These are phyloP conservation scores for Drosophila subquinaria DNA, from an alignment of 2,888 invertebrate genomes.

Conservation along the genomic window DNA sequence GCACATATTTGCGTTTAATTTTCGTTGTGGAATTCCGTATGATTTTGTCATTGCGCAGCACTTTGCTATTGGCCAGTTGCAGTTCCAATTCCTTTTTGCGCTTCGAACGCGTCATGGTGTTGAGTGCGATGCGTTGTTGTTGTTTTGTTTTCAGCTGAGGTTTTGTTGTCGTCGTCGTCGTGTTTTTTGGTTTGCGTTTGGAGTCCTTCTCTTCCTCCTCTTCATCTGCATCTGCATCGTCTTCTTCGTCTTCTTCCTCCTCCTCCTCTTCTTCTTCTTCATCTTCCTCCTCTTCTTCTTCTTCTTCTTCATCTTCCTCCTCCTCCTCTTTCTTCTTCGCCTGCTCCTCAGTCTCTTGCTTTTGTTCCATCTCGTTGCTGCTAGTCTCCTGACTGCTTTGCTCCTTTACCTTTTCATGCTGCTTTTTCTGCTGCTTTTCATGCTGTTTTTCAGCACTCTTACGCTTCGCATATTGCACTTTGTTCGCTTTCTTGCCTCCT, in stretches of 20 bases:
- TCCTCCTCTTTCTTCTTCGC: slow-evolving; percentile 11
- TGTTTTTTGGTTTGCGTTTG: slow-evolving; percentile 15
- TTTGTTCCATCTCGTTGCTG: slow-evolving; percentile 9
- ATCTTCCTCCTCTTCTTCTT: background rate
- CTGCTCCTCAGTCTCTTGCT: slow-evolving; percentile 16
- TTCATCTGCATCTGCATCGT: slow-evolving; percentile 9
- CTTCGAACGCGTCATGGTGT: slow-evolving; percentile 85
- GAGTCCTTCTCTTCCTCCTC: slow-evolving; percentile 10
- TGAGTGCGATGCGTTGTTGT: slow-evolving; percentile 67
- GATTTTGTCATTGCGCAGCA: slow-evolving; percentile 84
- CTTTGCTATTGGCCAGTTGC: slow-evolving; percentile 84
- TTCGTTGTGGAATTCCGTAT: slow-evolving; percentile 82
- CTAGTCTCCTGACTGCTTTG: slow-evolving; percentile 9
- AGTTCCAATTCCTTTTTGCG: slow-evolving; percentile 83
- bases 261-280: slow-evolving; percentile 11
- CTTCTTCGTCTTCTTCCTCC: slow-evolving; percentile 6
- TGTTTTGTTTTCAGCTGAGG: background rate
- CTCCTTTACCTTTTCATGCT: background rate
- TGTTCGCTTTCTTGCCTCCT: slow-evolving; percentile 19
- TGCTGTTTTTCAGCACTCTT: slow-evolving; percentile 13
- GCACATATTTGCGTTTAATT: slow-evolving; percentile 82
- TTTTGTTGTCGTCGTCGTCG: background rate
- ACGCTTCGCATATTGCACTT: slow-evolving; percentile 37
- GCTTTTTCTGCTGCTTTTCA: slow-evolving; percentile 5
- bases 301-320: slow-evolving; percentile 6